Base-by-base conservation (phyloP, 2,113 vertebrate genomes). In the Bostrychus sinensis region DNA sequence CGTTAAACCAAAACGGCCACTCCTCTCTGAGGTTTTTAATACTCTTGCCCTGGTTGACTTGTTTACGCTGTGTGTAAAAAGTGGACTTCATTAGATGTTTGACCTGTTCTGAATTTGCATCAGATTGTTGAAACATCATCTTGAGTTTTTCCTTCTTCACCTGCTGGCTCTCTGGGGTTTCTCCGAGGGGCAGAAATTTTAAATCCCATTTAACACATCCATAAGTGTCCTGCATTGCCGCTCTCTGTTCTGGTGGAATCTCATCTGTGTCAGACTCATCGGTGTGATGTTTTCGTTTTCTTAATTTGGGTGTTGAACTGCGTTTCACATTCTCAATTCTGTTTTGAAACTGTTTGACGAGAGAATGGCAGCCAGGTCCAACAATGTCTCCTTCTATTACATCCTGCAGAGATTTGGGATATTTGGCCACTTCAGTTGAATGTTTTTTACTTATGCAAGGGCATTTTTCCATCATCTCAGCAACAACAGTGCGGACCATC, bases 21-120 rank as follows among this genome's bases (percentile, higher is more conserved):
- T 80, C 28, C 9, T 72, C 19, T 9, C 28, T 17, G 3, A 74
- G 71, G 36, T 38, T 4, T 56, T 82, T 72, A 1, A 80, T 70
- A 30, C 66, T 45, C 61, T 75, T 19, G 9, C 72, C 74, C 23
- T 66, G 69, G 37, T 75, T 81, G 30, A 83, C 32, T 14, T 66
- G 14, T 61, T 80, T 48, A n/a, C 17, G 14, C 28, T 48, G 39
- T 37, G 51, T 72, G 62, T 81, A 76, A 42, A 77, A 77, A 28
- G 66, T 82, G 17, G 17, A 19, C 37, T 82, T 84, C 62, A 80
- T 75, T 28, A 75, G 39, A 57, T 1, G 17, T 70, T 80, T 84
- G 16, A 86, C 38, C 13, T 73, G 66, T 11, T 70, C 66, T 61
- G 28, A 22, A 68, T 71, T 81, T 50, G 13, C 9, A 34, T 71